Evolutionary conservation across 2,797 vertebrate species (phyloP), one percentile per base, ranked within the genome.

Genomic region (Anniella stebbinsi): DNA sequence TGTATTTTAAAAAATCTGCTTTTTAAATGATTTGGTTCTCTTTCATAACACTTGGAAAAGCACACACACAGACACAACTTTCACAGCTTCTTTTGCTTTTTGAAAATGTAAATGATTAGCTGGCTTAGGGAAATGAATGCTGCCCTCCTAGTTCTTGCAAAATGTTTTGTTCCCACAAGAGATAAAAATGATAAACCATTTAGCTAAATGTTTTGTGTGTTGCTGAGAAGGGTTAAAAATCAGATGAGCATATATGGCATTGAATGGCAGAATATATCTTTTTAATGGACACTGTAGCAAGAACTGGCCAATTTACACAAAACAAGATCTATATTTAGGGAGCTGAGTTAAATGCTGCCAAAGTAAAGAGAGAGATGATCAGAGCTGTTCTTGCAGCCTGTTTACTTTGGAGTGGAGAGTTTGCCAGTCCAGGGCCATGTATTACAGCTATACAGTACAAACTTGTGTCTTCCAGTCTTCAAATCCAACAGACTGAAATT

Each of bases 331-430:
- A 0, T 89, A 87, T 94, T 95, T 94, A 92, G 89, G 92, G 73
- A 81, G 11, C 0, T 1, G 76, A 85, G 21, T 89, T 15, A 0
- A 17, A 83, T n/a, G 48, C 57, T 92, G 95, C 94, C 92, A 91
- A 93, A 95, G 92, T 91, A 94, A 86, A 96, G 93, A 93, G 63
- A 87, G 80, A 86, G 45, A 38, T 88, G 73, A 88, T 92, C 72
- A 80, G 25, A 90, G 87, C 93, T 51, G 41, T 88, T 89, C 76
- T 89, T 84, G 38, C 81, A 82, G 54, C 8, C 76, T 90, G 83
- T 95, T 95, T 92, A 60, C 86, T 89, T 94, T 92, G 93, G 90
- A 94, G 72, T 87, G 30, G 80, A 23, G 76, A 0, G n/a, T 88
- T 88, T 54, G 45, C 28, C 89, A 87, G 38, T 48, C 76, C 3